Evolutionary conservation across 1,140 invertebrate genomes (phyloP).

Genomic region (Stegodyphus dumicola): DNA sequence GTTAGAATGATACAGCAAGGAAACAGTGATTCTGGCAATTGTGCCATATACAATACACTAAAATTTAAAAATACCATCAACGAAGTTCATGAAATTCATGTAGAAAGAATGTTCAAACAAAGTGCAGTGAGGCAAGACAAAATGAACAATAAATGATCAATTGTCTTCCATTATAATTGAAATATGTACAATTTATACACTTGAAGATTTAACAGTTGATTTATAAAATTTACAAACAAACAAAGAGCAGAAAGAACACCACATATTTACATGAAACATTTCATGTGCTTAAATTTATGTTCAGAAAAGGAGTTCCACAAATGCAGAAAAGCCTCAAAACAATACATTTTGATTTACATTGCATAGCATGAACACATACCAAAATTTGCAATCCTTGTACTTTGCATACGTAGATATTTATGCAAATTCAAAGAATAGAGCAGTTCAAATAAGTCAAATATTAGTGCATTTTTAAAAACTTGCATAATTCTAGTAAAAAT

Average conservation of each 20-base stretch:
- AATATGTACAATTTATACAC: background rate
- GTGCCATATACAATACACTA: too few relatives aligned
- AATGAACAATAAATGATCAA: background rate
- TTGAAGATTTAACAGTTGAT: background rate
- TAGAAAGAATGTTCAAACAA: background rate
- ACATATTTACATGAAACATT: background rate
- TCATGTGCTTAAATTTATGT: background rate
- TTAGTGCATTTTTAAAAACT: too few relatives aligned
- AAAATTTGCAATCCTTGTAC: background rate
- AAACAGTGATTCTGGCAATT: too few relatives aligned
- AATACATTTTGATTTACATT: slow-evolving; percentile 6
- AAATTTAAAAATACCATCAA: too few relatives aligned
- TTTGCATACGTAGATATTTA: background rate
- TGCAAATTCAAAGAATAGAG: too few relatives aligned
- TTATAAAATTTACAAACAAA: background rate
- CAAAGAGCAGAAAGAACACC: background rate
- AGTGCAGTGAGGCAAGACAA: background rate
- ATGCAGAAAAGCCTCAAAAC: background rate
- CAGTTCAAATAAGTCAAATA: too few relatives aligned
- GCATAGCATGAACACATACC: background rate
- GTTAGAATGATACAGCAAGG: too few relatives aligned
- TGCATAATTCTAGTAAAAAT: too few relatives aligned
- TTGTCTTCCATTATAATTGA: background rate
- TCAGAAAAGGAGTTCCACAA: background rate
- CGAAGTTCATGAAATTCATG: too few relatives aligned